Base-by-base conservation (phyloP, 2,113 vertebrate species). In the Ceratotherium simum region DNA sequence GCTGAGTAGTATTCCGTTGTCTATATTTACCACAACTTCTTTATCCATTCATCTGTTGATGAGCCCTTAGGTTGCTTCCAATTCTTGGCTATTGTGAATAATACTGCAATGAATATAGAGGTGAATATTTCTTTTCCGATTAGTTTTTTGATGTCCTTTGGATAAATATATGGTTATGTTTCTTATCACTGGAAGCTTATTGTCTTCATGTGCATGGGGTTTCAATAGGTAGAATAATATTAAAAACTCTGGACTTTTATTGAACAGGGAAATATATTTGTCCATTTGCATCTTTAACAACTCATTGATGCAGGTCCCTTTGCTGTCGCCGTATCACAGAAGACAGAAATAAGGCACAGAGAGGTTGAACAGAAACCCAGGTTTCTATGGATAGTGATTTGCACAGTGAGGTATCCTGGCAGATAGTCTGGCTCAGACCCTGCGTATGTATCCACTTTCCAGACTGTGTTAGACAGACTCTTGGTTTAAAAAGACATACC, bases 391-490 rank as follows among this genome's bases (percentile, higher is more conserved):
- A 5, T 5, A 39, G 54, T 20, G 39, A 56, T 29, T 16, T 56
- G 2, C 39, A 48, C 18, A 67, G 25, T 11, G 23, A 51, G 16
- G 7, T 88, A 62, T 39, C 17, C 39, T 54, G 58, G 39, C 18
- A 73, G 12, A 11, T 16, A 18, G 39, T 25, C 69, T 80, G 23
- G 25, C 10, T 31, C 7, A 16, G 8, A 62, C 11, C 31, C 0
- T 46, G 8, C 3, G 4, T 9, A 2, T 20, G 20, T 4, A 17
- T 65, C 29, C 18, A 36, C 17, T 42, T 0, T 0, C 11, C 18
- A 5, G 2, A 79, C 8, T 29, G 8, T 20, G 6, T 73, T 21
- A 51, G 46, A 39, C 13, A 64, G 23, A 29, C 23, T 29, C 39
- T 42, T 51, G 60, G 33, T 29, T 79, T 93, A 31, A 33, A 62